Base-by-base conservation (phyloP, 2,888 invertebrate species). In the Polydrusus tereticollis region DNA sequence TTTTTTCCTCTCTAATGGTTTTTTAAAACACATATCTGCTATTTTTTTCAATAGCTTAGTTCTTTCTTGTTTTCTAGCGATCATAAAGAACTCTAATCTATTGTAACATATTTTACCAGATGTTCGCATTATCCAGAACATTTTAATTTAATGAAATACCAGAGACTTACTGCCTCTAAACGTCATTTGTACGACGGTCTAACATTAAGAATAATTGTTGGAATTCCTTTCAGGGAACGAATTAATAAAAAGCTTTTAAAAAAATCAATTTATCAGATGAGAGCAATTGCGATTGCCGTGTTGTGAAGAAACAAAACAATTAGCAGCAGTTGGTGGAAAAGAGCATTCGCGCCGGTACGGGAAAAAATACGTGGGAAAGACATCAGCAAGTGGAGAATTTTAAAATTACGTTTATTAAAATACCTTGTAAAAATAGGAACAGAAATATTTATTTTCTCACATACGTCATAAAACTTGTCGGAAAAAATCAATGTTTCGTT, bases 271-370 rank as follows among this genome's bases (percentile, higher is more conserved):
- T 14, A 55, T 55, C 52, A 55, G 29, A 29, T 3, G 29, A 3
- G 6, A 2, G 29, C 18, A 29, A 18, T 55, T 26, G 16, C 18
- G 18, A 33, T 29, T 55, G 29, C 10, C 16, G 41, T 21, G 45
- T 55, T 55, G 26, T 29, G 52, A 33, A 55, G 52, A 55, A 55
- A 55, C 29, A 55, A 55, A 55, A 55, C 52, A 55, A 55, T 55
- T 55, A 55, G 52, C 16, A 18, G 29, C 29, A 55, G 52, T 29
- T 55, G n/a, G n/a, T n/a, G 52, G 52, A 26, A 29, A 55, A 26
- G 52, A 55, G 29, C 29, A 55, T 29, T 55, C 29, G 26, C 20
- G 23, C 29, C 14, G 29, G 29, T 29, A 16, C 16, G 8, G 29
- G 29, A 29, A 52, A 23, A 50, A 50, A 14, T 26, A 23, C 52